Evolutionary conservation across 2,113 vertebrate species (phyloP).

Genomic region (Microcebus jonahi): DNA sequence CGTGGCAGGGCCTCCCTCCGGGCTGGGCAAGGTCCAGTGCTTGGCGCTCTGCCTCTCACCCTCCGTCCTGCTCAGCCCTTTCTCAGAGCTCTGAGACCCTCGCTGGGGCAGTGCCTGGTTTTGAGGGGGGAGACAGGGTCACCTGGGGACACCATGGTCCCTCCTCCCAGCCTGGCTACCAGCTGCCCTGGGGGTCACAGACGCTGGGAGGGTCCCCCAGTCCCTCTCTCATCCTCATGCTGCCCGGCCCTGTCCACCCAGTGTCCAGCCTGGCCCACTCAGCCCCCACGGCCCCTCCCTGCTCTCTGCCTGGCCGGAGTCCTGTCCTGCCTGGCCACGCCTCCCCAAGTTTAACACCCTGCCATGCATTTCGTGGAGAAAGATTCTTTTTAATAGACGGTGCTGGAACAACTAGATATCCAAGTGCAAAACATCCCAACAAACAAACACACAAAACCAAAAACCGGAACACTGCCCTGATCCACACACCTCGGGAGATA

Average conservation of each 20-base stretch:
- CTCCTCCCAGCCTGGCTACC: background rate
- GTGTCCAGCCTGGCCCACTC: background rate
- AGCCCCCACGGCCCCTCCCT: background rate
- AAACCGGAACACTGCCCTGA: background rate
- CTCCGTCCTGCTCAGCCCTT: background rate
- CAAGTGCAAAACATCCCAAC: background rate
- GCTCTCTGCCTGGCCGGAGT: background rate
- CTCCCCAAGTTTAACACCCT: background rate
- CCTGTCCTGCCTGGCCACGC: background rate
- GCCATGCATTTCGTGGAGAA: background rate
- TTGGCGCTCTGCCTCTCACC: background rate
- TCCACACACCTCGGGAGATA: background rate
- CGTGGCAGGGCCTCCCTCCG: background rate
- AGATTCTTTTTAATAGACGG: background rate
- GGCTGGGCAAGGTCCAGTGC: background rate
- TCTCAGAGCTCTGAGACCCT: background rate
- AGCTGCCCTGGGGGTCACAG: background rate
- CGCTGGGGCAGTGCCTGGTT: background rate
- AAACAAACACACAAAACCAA: background rate
- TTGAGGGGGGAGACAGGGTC: background rate
- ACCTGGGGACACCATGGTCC: background rate
- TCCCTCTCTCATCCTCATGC: background rate
- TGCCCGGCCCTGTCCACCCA: background rate
- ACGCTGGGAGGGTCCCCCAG: background rate
- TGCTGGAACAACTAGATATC: fast-evolving